phyloP scores from a whole-genome alignment of 2,888 invertebrate species.

The Cactoblastis cactorum region DNA sequence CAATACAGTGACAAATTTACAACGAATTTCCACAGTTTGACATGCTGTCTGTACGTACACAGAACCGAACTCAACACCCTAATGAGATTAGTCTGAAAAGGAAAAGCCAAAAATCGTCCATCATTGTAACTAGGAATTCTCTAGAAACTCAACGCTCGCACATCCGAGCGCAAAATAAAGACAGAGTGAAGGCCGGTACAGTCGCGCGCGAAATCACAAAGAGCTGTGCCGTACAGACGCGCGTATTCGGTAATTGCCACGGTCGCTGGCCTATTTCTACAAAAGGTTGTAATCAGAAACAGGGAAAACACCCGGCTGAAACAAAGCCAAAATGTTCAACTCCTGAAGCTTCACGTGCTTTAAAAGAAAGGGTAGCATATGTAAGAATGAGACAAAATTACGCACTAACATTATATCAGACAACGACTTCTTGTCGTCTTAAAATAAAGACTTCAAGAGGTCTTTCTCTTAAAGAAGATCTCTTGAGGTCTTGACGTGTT shows the following conservation, averaged over 20 bases:
- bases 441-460: too few species aligned
- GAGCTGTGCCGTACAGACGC: slow-evolving; percentile 28
- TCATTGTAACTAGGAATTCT: slow-evolving; percentile 33
- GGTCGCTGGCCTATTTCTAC: slow-evolving; percentile 42
- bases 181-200: slow-evolving; percentile 21
- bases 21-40: too few species aligned
- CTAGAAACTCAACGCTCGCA: slow-evolving; percentile 31
- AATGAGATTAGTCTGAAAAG: slow-evolving; percentile 20
- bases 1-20: background rate
- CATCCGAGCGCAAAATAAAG: slow-evolving; percentile 29
- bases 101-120: slow-evolving; percentile 25
- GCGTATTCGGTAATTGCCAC: slow-evolving; percentile 46
- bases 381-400: too few species aligned
- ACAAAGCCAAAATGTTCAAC: background rate
- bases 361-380: too few species aligned
- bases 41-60: too few species aligned
- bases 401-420: too few species aligned
- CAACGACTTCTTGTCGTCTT: too few species aligned
- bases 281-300: slow-evolving; percentile 26
- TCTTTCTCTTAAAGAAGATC: too few species aligned
- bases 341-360: background rate
- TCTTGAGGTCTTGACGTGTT: too few species aligned
- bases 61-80: background rate
- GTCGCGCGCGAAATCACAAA: slow-evolving; percentile 41
- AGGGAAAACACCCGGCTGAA: background rate